Evolutionary conservation across 2,888 invertebrate genomes (phyloP), one percentile per base, ranked within the genome.

Genomic region (Trichopria drosophilae): DNA sequence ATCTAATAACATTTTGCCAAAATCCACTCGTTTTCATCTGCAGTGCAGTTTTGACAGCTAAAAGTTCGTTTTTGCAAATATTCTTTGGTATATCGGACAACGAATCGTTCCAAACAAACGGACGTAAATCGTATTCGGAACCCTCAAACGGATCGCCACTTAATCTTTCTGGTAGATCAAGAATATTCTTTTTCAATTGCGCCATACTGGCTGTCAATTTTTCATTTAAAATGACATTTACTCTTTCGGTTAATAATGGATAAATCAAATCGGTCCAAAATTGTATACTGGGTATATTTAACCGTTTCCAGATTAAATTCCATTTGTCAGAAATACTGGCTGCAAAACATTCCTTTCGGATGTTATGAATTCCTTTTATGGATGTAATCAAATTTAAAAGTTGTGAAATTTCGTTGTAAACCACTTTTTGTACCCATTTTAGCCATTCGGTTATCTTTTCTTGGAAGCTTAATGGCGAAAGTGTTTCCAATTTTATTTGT

Each of bases 11-110:
- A 16, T 83, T 83, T 0, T 82, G 82, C 0, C 89, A 88, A 73
- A 84, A 90, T 1, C 93, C 93, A 60, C 84, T 84, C 3, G 88
- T 86, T 77, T 92, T 92, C 79, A 89, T 87, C 0, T 85, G 78
- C 73, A 90, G 68, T 4, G 73, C 64, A 28, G 69, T 64, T 40
- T 72, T 71, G 52, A 71, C 71, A 52, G 78, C 75, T 1, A 57
- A 37, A 19, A 55, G 53, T 16, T 61, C 62, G 18, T 55, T 61
- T 19, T 66, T 65, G 1, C 58, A 48, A 13, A 80, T 63, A 53
- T 79, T 80, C 19, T 73, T 63, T 0, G 80, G 79, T 32, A 82
- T 73, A 65, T 84, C 84, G 1, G 64, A 53, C 3, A 69, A 67
- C 31, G 85, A 82, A 65, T 90, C 89, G 47, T 80, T 82, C 90